Conservation (phyloP, 2,113 vertebrate genomes). For the Pungitius pungitius region DNA sequence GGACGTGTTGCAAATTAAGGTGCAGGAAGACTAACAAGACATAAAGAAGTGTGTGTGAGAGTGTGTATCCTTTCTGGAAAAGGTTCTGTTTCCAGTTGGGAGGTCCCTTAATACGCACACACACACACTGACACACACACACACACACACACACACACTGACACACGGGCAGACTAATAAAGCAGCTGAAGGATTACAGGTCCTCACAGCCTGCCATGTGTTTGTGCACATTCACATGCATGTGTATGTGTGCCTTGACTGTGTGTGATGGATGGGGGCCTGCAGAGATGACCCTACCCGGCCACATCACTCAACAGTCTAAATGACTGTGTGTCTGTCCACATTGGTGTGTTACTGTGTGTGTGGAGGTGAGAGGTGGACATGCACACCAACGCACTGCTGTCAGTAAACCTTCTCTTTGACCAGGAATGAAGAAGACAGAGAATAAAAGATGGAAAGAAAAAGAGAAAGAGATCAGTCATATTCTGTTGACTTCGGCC, state of each 20-base stretch:
- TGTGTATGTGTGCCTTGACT: slow-evolving; percentile 19
- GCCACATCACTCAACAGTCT: slow-evolving; percentile 70
- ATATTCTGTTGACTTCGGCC: slow-evolving; percentile 70
- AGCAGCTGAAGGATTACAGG: slow-evolving; percentile 77
- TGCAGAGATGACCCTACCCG: slow-evolving; percentile 69
- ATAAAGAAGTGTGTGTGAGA: slow-evolving; percentile 75
- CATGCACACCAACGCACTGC: slow-evolving; percentile 55
- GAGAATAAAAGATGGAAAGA: slow-evolving; percentile 44
- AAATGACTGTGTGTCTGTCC: slow-evolving; percentile 49
- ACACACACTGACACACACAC: slow-evolving; percentile 33
- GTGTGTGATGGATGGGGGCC: slow-evolving; percentile 74
- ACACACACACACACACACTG: slow-evolving; percentile 33
- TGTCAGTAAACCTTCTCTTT: slow-evolving; percentile 65
- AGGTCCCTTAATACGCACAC: slow-evolving; percentile 55
- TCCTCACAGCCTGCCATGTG: slow-evolving; percentile 58
- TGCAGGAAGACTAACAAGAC: slow-evolving; percentile 69
- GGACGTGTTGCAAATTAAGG: slow-evolving; percentile 79
- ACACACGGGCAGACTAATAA: slow-evolving; percentile 71
- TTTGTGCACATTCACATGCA: slow-evolving; percentile 41
- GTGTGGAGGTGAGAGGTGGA: slow-evolving; percentile 64
- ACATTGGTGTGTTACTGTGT: slow-evolving; percentile 45
- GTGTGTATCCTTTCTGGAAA: slow-evolving; percentile 70
- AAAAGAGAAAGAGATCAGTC: slow-evolving; percentile 59
- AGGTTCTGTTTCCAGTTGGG: slow-evolving; percentile 69
- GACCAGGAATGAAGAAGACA: slow-evolving; percentile 47